Percentiles rank a stretch among this genome's conserved stretches.
Conservation (phyloP, 2,888 invertebrate species). For the Yponomeuta cagnagella region DNA sequence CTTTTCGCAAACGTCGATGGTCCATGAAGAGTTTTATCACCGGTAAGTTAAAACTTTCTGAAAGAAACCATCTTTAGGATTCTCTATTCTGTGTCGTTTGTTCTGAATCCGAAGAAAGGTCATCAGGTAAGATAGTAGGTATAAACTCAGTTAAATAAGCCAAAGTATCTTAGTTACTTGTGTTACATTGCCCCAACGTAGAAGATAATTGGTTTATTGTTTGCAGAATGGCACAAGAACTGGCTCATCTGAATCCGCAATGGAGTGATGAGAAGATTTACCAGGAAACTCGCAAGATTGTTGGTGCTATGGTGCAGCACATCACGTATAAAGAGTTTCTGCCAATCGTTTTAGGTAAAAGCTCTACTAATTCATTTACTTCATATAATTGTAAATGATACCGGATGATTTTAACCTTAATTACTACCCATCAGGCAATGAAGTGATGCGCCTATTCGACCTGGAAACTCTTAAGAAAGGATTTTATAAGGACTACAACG, state of each 20-base stretch:
- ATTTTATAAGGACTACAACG: conserved; percentile 82
- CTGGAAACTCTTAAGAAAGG: conserved; percentile 80
- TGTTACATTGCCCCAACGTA: not conserved
- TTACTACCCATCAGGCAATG: conserved; percentile 66
- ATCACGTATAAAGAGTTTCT: conserved; percentile 90
- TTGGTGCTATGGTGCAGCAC: conserved; percentile 88
- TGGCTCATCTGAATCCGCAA: conserved; percentile 84
- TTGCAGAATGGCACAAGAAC: conserved; percentile 79
- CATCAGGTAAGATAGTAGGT: too few species aligned
- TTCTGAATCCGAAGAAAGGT: too few species aligned
- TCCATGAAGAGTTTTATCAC: too few species aligned
- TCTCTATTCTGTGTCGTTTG: too few species aligned
- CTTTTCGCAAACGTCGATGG: too few species aligned
- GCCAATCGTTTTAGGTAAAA: conserved; percentile 83
- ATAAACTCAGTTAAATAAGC: too few species aligned
- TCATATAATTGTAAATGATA: not conserved
- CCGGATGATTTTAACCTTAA: not conserved
- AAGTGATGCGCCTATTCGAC: conserved; percentile 85
- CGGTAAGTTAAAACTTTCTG: too few species aligned
- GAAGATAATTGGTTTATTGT: not conserved
- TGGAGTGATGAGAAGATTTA: conserved; percentile 93
- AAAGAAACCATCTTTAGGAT: too few species aligned
- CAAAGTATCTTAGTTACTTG: not conserved
- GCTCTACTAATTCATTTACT: not conserved
- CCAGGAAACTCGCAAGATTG: conserved; percentile 88